Conservation (phyloP, 92 coral and sea anemone genomes). For the Actinostola sp. region DNA sequence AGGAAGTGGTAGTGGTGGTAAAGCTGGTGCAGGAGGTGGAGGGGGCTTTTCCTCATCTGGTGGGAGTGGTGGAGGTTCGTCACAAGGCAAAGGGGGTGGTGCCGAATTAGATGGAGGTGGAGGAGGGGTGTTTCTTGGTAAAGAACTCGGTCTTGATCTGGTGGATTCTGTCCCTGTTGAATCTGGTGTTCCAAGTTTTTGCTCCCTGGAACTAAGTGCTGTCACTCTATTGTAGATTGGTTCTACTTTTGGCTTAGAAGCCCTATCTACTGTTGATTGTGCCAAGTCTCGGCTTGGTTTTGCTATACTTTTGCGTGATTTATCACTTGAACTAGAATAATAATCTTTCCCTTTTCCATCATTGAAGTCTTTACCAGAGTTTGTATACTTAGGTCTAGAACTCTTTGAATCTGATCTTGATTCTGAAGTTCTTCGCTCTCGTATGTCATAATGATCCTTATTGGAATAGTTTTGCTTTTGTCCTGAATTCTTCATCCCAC, state of each 20-base stretch:
- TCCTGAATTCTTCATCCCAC: constrained; percentile 46
- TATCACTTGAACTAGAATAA: constrained; percentile 34
- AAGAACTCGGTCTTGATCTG: constrained; percentile 15
- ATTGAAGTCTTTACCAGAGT: constrained; percentile 45
- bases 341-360: constrained; percentile 63
- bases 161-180: constrained; percentile 8
- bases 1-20: constrained; percentile 96
- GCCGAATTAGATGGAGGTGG: constrained; percentile 69
- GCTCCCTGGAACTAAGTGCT: constrained; percentile 25
- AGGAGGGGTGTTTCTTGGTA: constrained; percentile 47
- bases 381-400: constrained; percentile 29
- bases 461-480: constrained; percentile 50
- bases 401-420: constrained; percentile 44
- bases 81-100: constrained; percentile 85
- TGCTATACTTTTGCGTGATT: constrained; percentile 8
- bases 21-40: constrained; percentile 97
- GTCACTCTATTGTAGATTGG: constrained; percentile 9
- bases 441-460: constrained; percentile 50
- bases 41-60: constrained; percentile 98
- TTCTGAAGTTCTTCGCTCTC: constrained; percentile 59
- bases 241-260: constrained; percentile 23
- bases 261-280: constrained; percentile 6
- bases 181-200: constrained; percentile 51
- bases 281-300: constrained; percentile 15
- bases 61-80: constrained; percentile 98